Evolutionary conservation across 2,113 vertebrate species (phyloP), one percentile per base, ranked within the genome.

Genomic region (Mixornis gularis): DNA sequence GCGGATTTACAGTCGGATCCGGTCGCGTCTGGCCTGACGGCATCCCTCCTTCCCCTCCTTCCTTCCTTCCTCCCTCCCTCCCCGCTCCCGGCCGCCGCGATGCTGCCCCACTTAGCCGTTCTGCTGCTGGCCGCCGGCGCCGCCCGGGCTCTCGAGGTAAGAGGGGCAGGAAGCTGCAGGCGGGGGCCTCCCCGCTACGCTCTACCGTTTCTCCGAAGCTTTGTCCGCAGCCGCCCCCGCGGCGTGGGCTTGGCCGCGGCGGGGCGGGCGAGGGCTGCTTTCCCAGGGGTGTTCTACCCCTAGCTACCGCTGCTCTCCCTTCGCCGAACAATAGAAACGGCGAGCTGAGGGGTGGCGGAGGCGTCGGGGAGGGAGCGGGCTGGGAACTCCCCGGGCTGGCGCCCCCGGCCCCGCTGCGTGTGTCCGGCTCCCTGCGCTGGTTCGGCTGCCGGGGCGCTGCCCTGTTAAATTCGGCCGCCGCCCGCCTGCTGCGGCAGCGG

Each of bases 141-240:
- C 51, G 79, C 85, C 29, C 63, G 49, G 49, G 85, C 93, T 74
- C 58, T 93, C 7, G 95, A 95, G 95, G 95, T 96, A 93, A 93
- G 89, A 13, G 52, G 78, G 72, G 72, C 63, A 65, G 90, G 52
- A 69, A 64, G 55, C 44, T 27, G 49, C 19, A 27, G 46, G 66
- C 7, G 12, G 40, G 49, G 46, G 26, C 20, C 46, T 52, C 41
- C 10, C 43, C n/a, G 56, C 46, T 55, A 63, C 48, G 34, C 66
- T 79, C 25, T 21, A 44, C 71, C 71, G 36, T 48, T 56, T 26
- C 51, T 22, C 32, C 20, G 32, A 34, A 76, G 82, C 91, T 91
- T 95, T 91, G 93, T 95, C 43, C 51, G 26, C 55, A 60, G 83
- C 41, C 48, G 14, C 30, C 48, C 22, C 34, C 30, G 77, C 51